Evolutionary conservation across 1,140 invertebrate genomes (phyloP).

Genomic region (Diorhabda sublineata): DNA sequence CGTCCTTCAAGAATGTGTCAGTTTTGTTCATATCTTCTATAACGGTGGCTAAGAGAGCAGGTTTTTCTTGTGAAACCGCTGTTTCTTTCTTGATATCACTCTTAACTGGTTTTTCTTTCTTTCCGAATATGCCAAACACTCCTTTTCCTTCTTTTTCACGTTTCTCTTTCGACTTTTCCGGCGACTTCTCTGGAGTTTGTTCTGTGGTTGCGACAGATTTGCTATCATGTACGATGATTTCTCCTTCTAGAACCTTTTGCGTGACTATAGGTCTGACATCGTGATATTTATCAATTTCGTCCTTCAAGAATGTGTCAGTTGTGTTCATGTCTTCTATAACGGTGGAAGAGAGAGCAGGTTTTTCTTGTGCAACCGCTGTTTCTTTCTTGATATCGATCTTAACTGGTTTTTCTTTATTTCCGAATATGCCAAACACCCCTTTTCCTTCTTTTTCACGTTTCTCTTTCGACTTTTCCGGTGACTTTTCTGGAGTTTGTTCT

Average conservation of each 20-base stretch:
- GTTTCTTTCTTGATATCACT: too few relatives aligned
- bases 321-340: background rate
- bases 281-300: constrained; percentile 25
- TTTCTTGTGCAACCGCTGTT: background rate
- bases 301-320: constrained; percentile 15
- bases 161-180: constrained; percentile 2
- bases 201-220: too few relatives aligned
- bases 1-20: too few relatives aligned
- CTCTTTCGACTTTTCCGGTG: background rate
- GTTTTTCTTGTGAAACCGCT: too few relatives aligned
- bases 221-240: constrained; percentile 7
- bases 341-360: constrained; percentile 19
- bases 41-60: too few relatives aligned
- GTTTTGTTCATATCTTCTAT: too few relatives aligned
- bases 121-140: constrained; percentile 15
- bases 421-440: constrained; percentile 22
- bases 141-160: constrained; percentile 17
- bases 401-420: constrained; percentile 20
- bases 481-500: background rate
- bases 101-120: too few relatives aligned
- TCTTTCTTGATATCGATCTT: constrained; percentile 15
- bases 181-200: background rate
- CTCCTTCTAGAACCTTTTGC: background rate
- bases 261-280: constrained; percentile 18
- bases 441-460: constrained; percentile 14